phyloP scores from a whole-genome alignment of 37 sponge, comb jelly and placozoan genomes.

The Aplysina aerophoba region DNA sequence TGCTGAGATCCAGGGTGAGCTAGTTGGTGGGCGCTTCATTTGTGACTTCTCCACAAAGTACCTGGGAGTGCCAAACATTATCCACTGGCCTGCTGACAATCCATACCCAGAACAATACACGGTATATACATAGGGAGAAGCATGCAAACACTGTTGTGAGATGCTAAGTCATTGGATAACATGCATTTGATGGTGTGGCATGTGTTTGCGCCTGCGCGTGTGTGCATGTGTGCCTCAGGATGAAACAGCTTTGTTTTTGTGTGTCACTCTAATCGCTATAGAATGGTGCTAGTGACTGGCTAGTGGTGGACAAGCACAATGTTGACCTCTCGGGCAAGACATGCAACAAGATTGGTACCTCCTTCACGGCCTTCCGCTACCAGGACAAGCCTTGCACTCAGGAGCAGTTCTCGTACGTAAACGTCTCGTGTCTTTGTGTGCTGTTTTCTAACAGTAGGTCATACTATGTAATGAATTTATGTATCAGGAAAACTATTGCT shows the following conservation, averaged over 20 bases:
- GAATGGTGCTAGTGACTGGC: conserved; percentile 77
- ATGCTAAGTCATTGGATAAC: no score
- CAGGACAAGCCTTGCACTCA: conserved; percentile 28
- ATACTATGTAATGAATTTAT: no score
- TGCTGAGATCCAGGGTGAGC: conserved; percentile 70
- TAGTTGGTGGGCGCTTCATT: conserved; percentile 49
- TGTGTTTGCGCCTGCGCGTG: no score
- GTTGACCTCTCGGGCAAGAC: conserved; percentile 62
- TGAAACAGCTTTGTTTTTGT: background rate
- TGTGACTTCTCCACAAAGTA: conserved; percentile 63
- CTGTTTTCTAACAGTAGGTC: no score
- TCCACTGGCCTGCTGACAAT: conserved; percentile 25
- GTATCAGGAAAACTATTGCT: background rate
- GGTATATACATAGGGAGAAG: background rate
- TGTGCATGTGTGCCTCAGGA: background rate
- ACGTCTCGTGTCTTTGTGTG: no score
- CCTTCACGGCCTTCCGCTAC: conserved; percentile 61
- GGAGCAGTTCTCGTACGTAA: background rate
- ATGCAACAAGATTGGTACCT: conserved; percentile 72
- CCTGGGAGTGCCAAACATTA: conserved; percentile 63
- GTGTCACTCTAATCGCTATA: background rate
- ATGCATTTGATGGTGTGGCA: no score
- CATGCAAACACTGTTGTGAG: background rate
- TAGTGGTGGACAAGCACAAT: conserved; percentile 65
- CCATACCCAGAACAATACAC: conserved; percentile 35